Base-by-base conservation (phyloP, 2,888 invertebrate species). In the Caenorhabditis sp. region DNA sequence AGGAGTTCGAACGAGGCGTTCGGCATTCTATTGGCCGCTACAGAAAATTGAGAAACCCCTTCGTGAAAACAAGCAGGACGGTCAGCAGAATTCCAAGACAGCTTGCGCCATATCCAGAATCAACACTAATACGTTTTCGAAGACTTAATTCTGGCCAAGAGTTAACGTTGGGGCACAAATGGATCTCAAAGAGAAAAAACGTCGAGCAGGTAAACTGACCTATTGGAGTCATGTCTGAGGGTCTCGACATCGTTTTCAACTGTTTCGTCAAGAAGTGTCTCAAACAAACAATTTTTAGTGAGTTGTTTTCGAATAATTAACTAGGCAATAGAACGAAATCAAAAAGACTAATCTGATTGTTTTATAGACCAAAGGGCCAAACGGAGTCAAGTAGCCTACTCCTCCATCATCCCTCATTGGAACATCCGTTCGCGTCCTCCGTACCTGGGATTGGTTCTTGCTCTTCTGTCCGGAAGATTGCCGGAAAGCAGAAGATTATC, bases 21-120 rank as follows among this genome's bases (percentile, higher is more conserved):
- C 93, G 96, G 97, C 91, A 94, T 99, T 89, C 93, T 99, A 93
- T 94, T 91, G 93, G 97, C 91, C 94, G 98, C 89, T 99, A 97
- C 93, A 96, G 95, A 97, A 98, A 92, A 99, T 99, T 95, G 99
- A 99, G 92, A 99, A 99, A 93, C 95, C 98, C 92, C 98, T 98
- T 93, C 95, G 99, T 90, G 99, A 99, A 92, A 99, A 99, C 92
- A 96, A 97, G 91, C 94, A 86, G 41, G 88, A 88, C 59, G 88
- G 86, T 26, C 94, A 93, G 81, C 95, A 93, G 91, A 87, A 86
- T 13, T 87, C 87, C 32, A 79, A 84, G 68, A 73, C 74, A 13
- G 85, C 86, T 1, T 80, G 85, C 37, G 75, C 63, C 50, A 86
- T 86, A 83, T 86, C 66, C 78, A 86, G 85, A 50, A 46, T 87